Percentiles rank a stretch among this genome's conserved stretches.
phyloP scores from a whole-genome alignment of 2,797 vertebrate species.

The Sebastolobus alascanus region DNA sequence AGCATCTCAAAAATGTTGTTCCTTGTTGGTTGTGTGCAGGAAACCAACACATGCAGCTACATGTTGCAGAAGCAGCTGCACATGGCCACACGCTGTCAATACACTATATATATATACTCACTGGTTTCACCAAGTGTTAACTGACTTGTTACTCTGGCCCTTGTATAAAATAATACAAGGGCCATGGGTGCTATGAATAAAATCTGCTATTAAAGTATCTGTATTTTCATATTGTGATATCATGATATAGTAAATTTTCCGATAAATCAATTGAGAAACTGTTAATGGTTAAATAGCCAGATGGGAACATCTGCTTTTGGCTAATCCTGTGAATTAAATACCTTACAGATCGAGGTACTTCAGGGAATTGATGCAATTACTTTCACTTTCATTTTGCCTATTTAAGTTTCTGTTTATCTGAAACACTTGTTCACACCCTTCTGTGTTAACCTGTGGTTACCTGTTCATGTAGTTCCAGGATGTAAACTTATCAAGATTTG shows the following conservation, averaged over 20 bases:
- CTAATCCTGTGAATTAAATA: background rate
- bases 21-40: constrained; percentile 6
- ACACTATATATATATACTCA: background rate
- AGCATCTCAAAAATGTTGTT: background rate
- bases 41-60: constrained; percentile 29
- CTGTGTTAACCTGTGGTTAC: background rate
- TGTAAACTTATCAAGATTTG: background rate
- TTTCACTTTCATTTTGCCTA: background rate
- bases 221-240: background rate
- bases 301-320: background rate
- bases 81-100: background rate
- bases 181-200: too few relatives aligned
- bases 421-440: background rate
- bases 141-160: too few relatives aligned
- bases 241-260: background rate
- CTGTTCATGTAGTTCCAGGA: background rate
- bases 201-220: background rate
- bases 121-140: background rate
- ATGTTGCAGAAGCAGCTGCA: constrained; percentile 19
- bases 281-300: background rate
- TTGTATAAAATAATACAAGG: background rate
- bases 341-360: background rate
- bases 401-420: background rate
- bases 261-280: background rate
- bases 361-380: background rate